Percentiles rank a stretch among this genome's conserved stretches.
Evolutionary conservation across 30 jellyfish, hydroid and myxozoan genomes (phyloP).

Genomic region (Sanderia malayensis): DNA sequence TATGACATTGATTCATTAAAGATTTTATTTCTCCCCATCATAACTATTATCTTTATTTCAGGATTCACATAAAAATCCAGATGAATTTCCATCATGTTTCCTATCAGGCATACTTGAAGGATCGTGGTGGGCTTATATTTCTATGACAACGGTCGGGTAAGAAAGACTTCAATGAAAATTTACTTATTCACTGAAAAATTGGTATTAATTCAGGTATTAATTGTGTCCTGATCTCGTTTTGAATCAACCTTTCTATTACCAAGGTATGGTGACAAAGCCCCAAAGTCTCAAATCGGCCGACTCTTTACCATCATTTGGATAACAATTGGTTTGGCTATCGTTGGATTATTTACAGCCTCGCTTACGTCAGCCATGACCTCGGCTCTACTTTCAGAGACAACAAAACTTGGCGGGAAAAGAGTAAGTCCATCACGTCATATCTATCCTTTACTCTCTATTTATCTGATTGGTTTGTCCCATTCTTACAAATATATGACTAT

Average conservation of each 20-base stretch:
- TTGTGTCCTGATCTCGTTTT: too few relatives aligned
- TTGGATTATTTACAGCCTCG: conserved; percentile 50
- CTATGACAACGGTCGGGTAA: conserved; percentile 66
- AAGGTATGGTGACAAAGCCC: conserved; percentile 56
- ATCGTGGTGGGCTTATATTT: conserved; percentile 52
- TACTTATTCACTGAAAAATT: too few relatives aligned
- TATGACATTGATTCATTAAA: too few relatives aligned
- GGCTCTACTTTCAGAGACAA: conserved; percentile 28
- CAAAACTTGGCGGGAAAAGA: conserved; percentile 2
- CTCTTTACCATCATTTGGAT: conserved; percentile 38
- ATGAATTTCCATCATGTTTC: conserved; percentile 32
- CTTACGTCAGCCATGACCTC: conserved; percentile 53
- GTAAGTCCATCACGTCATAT: too few relatives aligned
- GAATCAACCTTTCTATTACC: too few relatives aligned
- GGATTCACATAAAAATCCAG: conserved; percentile 32
- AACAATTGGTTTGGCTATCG: conserved; percentile 34
- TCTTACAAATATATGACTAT: too few relatives aligned
- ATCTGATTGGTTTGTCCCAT: too few relatives aligned
- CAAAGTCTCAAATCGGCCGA: conserved; percentile 29
- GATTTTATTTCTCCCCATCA: too few relatives aligned
- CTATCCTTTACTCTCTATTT: too few relatives aligned
- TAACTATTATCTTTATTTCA: neutral
- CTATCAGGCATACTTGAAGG: conserved; percentile 26
- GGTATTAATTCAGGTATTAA: too few relatives aligned
- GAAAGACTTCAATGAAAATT: too few relatives aligned